These are phyloP conservation scores for Microtus pennsylvanicus DNA, from an alignment of 2,113 vertebrate genomes.

Conservation along the genomic window DNA sequence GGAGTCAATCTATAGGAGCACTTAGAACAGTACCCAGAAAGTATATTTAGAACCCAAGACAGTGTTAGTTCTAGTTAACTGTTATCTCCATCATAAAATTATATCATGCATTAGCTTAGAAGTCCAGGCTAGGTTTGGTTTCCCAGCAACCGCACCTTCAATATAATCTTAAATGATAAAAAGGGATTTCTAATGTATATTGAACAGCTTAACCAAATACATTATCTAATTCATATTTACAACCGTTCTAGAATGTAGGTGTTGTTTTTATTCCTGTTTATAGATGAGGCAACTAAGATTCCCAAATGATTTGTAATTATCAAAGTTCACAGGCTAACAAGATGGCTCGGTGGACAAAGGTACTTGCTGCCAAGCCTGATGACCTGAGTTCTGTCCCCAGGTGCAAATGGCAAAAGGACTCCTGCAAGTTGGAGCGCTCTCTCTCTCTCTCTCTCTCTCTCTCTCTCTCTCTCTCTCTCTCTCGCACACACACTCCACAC, in stretches of 20 bases:
- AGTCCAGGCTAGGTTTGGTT: conserved; percentile 16
- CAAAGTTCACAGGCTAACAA: background rate
- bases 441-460: background rate
- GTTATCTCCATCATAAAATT: conserved; percentile 35
- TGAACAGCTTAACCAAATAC: background rate
- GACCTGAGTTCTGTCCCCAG: background rate
- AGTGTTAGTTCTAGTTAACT: background rate
- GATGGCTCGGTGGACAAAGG: too few relatives aligned
- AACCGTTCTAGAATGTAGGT: background rate
- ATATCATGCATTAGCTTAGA: background rate
- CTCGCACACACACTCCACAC: too few relatives aligned
- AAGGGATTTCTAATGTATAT: background rate
- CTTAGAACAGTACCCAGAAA: background rate
- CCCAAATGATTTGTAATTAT: background rate
- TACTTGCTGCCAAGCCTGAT: background rate
- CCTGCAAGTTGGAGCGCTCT: background rate
- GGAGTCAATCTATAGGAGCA: background rate
- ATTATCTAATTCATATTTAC: conserved; percentile 36
- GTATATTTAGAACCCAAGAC: conserved; percentile 10
- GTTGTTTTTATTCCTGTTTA: background rate
- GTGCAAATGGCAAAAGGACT: background rate
- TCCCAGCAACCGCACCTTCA: background rate
- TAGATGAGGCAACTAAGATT: conserved; percentile 2
- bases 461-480: background rate
- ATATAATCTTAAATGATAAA: background rate